These are phyloP conservation scores for Anoplopoma fimbria DNA, from an alignment of 2,113 vertebrate genomes.

Conservation along the genomic window DNA sequence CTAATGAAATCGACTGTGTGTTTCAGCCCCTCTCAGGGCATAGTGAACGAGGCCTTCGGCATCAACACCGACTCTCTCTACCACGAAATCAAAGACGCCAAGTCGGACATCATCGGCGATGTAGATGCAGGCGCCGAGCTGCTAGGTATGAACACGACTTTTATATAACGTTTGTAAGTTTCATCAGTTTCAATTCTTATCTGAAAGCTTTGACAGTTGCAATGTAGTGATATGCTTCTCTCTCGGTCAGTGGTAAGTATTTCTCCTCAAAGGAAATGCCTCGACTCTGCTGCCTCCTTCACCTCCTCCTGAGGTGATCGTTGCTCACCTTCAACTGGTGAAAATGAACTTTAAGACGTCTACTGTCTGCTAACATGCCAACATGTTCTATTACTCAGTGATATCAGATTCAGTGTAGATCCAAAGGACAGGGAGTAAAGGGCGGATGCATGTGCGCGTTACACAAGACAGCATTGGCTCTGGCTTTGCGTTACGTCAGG, in stretches of 20 bases:
- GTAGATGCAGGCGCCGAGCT: conserved; percentile 98
- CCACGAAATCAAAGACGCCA: conserved; percentile 96
- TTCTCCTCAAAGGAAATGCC: neutral
- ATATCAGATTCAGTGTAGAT: conserved; percentile 1
- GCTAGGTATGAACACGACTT: conserved; percentile 84
- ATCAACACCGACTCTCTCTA: conserved; percentile 99
- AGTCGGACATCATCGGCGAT: conserved; percentile 96
- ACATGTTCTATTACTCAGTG: neutral
- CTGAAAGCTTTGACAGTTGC: neutral
- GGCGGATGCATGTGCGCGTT: conserved; percentile 14
- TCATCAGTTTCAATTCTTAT: neutral
- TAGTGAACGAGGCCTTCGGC: conserved; percentile 98
- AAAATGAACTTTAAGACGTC: neutral
- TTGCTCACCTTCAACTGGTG: neutral
- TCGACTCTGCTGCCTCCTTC: neutral
- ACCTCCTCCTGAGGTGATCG: neutral
- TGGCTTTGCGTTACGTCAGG: conserved; percentile 43
- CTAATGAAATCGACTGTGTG: neutral
- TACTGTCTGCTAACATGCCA: neutral
- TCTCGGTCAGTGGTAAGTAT: neutral
- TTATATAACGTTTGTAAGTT: neutral
- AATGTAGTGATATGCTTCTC: neutral
- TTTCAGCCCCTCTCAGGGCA: conserved; percentile 95
- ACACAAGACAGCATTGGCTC: conserved; percentile 25
- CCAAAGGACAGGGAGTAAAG: neutral